Percentiles rank a stretch among this genome's conserved stretches.
phyloP scores from a whole-genome alignment of 2,113 vertebrate species.

The Actenoides lindsayi region DNA sequence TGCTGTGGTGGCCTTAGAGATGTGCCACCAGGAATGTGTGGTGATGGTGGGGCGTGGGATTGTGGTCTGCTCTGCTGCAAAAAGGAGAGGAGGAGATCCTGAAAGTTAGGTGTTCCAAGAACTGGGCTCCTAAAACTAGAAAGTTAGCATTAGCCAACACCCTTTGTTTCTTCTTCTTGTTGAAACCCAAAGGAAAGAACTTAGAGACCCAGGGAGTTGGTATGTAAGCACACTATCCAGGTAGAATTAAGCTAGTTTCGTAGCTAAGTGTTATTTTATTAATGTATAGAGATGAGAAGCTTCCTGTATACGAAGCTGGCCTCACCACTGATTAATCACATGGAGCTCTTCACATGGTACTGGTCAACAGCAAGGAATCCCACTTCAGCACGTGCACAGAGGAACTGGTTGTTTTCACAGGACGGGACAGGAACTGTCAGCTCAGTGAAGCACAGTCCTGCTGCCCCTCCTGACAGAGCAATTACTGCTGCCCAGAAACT shows the following conservation, averaged over 20 bases:
- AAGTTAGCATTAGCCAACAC: neutral
- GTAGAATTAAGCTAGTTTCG: neutral
- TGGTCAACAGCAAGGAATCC: neutral
- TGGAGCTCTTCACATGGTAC: neutral
- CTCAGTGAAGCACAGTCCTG: neutral
- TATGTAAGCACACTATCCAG: neutral
- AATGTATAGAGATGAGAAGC: neutral
- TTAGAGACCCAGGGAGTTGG: neutral
- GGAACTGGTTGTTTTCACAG: neutral
- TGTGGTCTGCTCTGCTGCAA: neutral
- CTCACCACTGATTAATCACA: neutral
- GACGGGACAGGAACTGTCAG: neutral
- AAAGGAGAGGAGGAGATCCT: neutral
- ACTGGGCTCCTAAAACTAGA: neutral
- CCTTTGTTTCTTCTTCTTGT: neutral
- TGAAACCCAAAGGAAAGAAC: neutral
- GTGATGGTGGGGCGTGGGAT: neutral
- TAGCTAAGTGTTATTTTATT: neutral
- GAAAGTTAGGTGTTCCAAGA: neutral
- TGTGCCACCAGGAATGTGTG: neutral
- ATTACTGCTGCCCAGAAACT: neutral
- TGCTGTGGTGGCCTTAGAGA: neutral
- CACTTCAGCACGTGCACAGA: neutral
- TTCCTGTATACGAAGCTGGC: neutral
- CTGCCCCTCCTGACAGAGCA: neutral